Base-by-base conservation (phyloP, 2,113 vertebrate species). In the Vicugna pacos region DNA sequence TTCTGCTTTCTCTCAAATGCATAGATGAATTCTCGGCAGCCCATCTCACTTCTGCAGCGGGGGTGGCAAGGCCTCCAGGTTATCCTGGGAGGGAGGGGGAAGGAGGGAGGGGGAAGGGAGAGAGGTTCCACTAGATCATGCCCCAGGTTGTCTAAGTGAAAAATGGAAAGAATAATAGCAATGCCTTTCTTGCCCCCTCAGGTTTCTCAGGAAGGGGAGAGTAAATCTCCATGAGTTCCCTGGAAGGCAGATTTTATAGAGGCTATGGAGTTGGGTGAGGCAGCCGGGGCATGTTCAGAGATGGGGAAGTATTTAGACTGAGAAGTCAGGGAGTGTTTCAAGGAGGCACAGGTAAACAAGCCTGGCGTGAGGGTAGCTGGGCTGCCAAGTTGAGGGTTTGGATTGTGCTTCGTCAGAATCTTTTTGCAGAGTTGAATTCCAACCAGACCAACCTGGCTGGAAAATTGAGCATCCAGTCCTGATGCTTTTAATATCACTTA, bases 161-260 rank as follows among this genome's bases (percentile, higher is more conserved):
- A 97, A 96, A 96, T 93, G 85, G 85, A 77, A 67, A 72, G 50
- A 95, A 95, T 85, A 93, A 95, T 84, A 92, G 72, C 83, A 92
- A 64, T 64, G 56, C 72, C 46, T 88, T 96, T 90, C 84, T 89
- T 89, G 91, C 80, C 94, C 81, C 95, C 65, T 4, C 13, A 73
- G 60, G 76, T 93, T 75, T 92, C 58, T 80, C 89, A 73, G 50
- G n/a, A 69, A 72, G 17, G 17, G 26, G 42, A 85, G 54, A 73
- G 72, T 89, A 73, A 92, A 95, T 91, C 80, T 52, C 64, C 38
- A 76, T 13, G 76, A 95, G 76, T 93, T 83, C 65, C 80, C 87
- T 58, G 70, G 86, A 84, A 97, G 94, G 84, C 88, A 80, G 76
- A 38, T 81, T 95, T 91, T 84, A 95, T 38, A 94, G 88, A 79